These are phyloP conservation scores for Temnothorax unifasciatus DNA, from an alignment of 2,888 invertebrate genomes.

Conservation along the genomic window DNA sequence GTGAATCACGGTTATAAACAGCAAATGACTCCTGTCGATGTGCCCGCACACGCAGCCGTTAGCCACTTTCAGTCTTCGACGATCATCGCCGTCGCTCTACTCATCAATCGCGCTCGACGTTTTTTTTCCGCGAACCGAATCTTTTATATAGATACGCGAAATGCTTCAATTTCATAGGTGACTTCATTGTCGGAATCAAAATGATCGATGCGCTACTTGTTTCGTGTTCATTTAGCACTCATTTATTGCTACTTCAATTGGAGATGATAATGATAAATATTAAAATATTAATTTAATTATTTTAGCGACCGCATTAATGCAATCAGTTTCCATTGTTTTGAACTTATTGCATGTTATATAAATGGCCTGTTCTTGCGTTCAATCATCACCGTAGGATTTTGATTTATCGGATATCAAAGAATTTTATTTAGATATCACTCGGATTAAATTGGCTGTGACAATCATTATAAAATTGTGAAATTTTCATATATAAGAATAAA, in stretches of 20 bases:
- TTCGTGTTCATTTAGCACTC: background rate
- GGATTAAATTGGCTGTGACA: background rate
- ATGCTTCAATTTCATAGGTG: background rate
- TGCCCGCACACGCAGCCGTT: constrained; percentile 42
- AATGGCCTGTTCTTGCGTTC: background rate
- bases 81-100: constrained; percentile 32
- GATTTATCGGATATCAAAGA: background rate
- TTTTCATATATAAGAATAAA: background rate
- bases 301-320: too few species aligned
- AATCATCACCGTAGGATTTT: background rate
- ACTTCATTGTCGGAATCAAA: background rate
- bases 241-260: background rate
- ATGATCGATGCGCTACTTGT: background rate
- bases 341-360: background rate
- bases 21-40: constrained; percentile 60
- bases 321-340: background rate
- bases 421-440: background rate
- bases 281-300: background rate
- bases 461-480: background rate
- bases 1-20: constrained; percentile 76
- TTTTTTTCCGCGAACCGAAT: background rate
- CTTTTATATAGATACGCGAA: background rate
- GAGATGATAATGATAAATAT: background rate
- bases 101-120: background rate
- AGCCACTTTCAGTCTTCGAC: constrained; percentile 70